phyloP scores from a whole-genome alignment of 2,113 vertebrate genomes.

The Cebus imitator region DNA sequence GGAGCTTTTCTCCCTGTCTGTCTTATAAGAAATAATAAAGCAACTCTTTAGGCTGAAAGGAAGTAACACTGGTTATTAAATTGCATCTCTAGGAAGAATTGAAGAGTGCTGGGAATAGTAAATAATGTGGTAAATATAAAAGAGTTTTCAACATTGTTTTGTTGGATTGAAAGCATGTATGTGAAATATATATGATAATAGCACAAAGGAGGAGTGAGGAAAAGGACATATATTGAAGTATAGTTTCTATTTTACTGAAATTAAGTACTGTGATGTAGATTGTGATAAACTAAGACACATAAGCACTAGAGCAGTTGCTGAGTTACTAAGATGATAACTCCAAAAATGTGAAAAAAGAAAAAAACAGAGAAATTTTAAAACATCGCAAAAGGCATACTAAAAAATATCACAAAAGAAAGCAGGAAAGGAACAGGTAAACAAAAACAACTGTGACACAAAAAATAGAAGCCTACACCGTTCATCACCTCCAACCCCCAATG shows the following conservation, averaged over 20 bases:
- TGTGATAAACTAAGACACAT: constrained; percentile 1
- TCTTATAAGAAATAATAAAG: not conserved
- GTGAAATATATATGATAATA: not conserved
- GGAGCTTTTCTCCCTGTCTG: not conserved
- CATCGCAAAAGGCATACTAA: not conserved
- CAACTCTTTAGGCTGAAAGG: not conserved
- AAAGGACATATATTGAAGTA: not conserved
- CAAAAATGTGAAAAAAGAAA: not conserved
- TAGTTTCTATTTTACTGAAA: not conserved
- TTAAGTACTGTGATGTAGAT: not conserved
- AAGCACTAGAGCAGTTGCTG: not conserved
- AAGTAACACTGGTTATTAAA: not conserved
- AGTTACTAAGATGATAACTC: constrained; percentile 35
- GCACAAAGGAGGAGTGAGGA: not conserved
- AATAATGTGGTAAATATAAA: not conserved
- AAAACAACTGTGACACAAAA: not conserved
- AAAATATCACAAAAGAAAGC: constrained; percentile 24
- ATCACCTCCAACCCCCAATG: too few species aligned
- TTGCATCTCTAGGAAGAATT: not conserved
- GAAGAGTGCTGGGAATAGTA: not conserved
- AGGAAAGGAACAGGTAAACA: not conserved
- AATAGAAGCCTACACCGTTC: too few species aligned
- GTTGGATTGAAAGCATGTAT: not conserved
- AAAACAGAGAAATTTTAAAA: constrained; percentile 18
- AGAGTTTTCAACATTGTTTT: not conserved